phyloP scores from a whole-genome alignment of 1,140 invertebrate genomes.

The Cephus cinctus region DNA sequence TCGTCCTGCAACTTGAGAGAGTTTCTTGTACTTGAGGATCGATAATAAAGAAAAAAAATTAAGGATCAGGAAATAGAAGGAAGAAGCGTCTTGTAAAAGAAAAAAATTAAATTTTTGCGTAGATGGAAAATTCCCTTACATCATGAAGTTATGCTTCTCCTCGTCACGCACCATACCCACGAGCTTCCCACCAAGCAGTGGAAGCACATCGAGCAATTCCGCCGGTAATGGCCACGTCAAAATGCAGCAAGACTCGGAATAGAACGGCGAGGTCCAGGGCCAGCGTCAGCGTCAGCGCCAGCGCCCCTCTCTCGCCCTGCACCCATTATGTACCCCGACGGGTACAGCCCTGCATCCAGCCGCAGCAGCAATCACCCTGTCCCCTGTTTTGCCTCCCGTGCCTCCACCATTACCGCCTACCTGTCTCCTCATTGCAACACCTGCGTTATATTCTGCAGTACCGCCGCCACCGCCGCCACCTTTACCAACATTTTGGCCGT shows the following conservation, averaged over 20 bases:
- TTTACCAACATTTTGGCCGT: slow-evolving; percentile 53
- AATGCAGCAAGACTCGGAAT: slow-evolving; percentile 57
- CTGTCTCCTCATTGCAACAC: slow-evolving; percentile 50
- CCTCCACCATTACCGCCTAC: slow-evolving; percentile 42
- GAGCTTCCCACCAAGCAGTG: slow-evolving; percentile 48
- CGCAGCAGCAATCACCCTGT: slow-evolving; percentile 49
- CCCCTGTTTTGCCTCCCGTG: slow-evolving; percentile 47
- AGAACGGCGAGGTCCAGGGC: slow-evolving; percentile 57
- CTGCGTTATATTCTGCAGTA: slow-evolving; percentile 42
- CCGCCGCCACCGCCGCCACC: slow-evolving; percentile 42
- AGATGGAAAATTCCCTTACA: slow-evolving; percentile 96
- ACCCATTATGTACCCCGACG: slow-evolving; percentile 47
- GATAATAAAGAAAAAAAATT: too few relatives aligned
- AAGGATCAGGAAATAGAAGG: too few relatives aligned
- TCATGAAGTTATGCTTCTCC: slow-evolving; percentile 95
- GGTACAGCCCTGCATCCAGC: slow-evolving; percentile 47
- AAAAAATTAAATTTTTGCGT: slow-evolving; percentile 55
- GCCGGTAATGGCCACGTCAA: slow-evolving; percentile 52
- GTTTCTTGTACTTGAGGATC: too few relatives aligned
- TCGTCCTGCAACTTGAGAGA: too few relatives aligned
- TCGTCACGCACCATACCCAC: slow-evolving; percentile 77
- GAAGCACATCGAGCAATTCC: slow-evolving; percentile 45
- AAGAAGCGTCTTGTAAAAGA: too few relatives aligned
- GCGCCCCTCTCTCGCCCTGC: slow-evolving; percentile 51
- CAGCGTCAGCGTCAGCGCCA: slow-evolving; percentile 42